Evolutionary conservation across 2,888 invertebrate species (phyloP).

Genomic region (Beris morrisii): DNA sequence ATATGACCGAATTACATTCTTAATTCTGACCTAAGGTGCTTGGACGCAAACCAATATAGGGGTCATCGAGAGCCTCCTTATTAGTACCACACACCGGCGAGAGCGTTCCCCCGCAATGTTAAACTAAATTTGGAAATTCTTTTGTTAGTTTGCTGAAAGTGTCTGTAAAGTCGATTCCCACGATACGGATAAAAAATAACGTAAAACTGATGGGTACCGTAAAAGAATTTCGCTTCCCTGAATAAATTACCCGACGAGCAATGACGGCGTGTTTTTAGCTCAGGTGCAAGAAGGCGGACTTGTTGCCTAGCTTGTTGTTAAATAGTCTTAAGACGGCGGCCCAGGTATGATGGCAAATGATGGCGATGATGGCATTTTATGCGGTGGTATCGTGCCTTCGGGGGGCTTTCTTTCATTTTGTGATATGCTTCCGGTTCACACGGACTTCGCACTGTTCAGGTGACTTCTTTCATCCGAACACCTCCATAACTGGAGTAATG

Average conservation of each 20-base stretch:
- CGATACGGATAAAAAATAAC: conserved; percentile 24
- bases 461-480: conserved; percentile 22
- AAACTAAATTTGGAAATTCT: conserved; percentile 23
- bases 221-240: conserved; percentile 40
- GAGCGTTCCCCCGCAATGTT: conserved; percentile 1
- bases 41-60: conserved; percentile 9
- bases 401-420: conserved; percentile 23
- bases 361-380: not conserved
- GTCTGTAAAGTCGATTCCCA: conserved; percentile 21
- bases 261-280: conserved; percentile 4
- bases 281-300: conserved; percentile 16
- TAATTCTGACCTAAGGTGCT: conserved; percentile 14
- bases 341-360: not conserved
- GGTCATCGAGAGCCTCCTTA: conserved; percentile 19
- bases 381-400: not conserved
- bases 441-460: conserved; percentile 15
- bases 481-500: conserved; percentile 30
- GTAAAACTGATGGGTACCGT: conserved; percentile 31
- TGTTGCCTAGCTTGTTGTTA: not conserved
- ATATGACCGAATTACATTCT: conserved; percentile 19
- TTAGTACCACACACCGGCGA: not conserved
- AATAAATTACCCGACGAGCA: conserved; percentile 36
- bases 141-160: conserved; percentile 27
- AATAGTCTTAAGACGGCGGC: not conserved
- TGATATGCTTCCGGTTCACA: conserved; percentile 29